Evolutionary conservation across 2,797 vertebrate species (phyloP), one percentile per base, ranked within the genome.

Genomic region (Peromyscus melanophrys): DNA sequence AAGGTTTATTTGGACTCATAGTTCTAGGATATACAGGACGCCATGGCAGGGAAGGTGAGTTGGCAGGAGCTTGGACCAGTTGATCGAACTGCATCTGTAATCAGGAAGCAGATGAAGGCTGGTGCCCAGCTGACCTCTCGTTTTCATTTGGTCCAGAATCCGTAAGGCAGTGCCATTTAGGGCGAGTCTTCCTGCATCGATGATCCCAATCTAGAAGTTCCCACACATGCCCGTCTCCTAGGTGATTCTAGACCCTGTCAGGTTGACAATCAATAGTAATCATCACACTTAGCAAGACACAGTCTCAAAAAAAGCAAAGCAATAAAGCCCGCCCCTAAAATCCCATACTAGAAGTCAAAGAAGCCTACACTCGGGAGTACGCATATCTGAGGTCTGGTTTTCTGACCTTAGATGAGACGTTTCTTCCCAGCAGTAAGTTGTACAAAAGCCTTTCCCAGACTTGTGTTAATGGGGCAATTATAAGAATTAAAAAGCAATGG

Each of bases 371-470:
- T 92, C 1, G 0, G 16, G 27, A 76, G 86, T 75, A 87, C 81
- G 46, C 5, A 86, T 23, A 17, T 43, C 23, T 71, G 67, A 73
- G 13, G 59, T 84, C 29, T 82, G 7, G 69, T 63, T 40, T 95
- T 21, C 90, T 76, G 57, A 76, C 16, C 25, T 95, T 59, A 40
- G 19, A 81, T 29, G 55, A 91, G 31, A 27, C 37, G 83, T 76
- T 76, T 95, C 57, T 80, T 89, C 57, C 52, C 25, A 89, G 83
- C 82, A 69, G 19, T 82, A 71, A 65, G 59, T 27, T 76, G 65
- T 23, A 90, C 37, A 63, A 21, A 67, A 37, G 59, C 57, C 63
- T 95, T 67, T 84, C 84, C 46, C 19, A 40, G 13, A 37, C 21
- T 93, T 75, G 82, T 14, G 19, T 40, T 61, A 89, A 75, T 82